These are phyloP conservation scores for Coecobrya sp. DNA, from an alignment of 2,888 invertebrate species.

Conservation along the genomic window DNA sequence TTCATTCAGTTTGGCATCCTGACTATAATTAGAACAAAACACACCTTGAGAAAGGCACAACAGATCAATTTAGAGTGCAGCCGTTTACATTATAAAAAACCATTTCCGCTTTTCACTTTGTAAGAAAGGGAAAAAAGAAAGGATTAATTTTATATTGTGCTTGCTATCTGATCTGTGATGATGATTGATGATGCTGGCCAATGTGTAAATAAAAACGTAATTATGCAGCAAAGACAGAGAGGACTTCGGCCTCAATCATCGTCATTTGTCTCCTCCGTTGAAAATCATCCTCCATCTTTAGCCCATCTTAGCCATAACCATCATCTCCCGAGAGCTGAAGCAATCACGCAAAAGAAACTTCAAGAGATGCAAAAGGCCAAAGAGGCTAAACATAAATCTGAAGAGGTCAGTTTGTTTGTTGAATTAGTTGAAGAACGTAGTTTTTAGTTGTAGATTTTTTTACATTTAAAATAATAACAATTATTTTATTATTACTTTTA, in stretches of 20 bases:
- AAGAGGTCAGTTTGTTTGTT: conserved; percentile 80
- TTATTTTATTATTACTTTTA: background rate
- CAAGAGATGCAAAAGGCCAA: conserved; percentile 84
- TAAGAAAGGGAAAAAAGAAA: background rate
- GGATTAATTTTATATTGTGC: background rate
- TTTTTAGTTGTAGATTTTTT: conserved; percentile 62
- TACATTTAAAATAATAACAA: background rate
- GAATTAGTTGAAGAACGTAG: conserved; percentile 70
- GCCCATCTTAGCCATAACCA: conserved; percentile 73
- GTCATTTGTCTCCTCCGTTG: conserved; percentile 57
- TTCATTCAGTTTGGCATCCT: background rate
- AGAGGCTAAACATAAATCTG: conserved; percentile 73
- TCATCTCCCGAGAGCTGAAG: conserved; percentile 82
- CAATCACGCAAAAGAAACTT: conserved; percentile 86
- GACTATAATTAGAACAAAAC: background rate
- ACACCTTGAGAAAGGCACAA: background rate
- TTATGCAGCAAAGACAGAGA: conserved; percentile 73
- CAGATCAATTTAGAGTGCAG: background rate
- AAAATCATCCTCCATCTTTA: conserved; percentile 74
- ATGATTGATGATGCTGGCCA: conserved; percentile 34
- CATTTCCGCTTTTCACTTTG: background rate
- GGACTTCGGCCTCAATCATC: conserved; percentile 63
- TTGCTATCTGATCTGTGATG: conserved; percentile 15
- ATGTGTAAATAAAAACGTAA: conserved; percentile 54
- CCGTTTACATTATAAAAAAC: background rate